Evolutionary conservation across 2,888 invertebrate species (phyloP).

Genomic region (Tiphia femorata): DNA sequence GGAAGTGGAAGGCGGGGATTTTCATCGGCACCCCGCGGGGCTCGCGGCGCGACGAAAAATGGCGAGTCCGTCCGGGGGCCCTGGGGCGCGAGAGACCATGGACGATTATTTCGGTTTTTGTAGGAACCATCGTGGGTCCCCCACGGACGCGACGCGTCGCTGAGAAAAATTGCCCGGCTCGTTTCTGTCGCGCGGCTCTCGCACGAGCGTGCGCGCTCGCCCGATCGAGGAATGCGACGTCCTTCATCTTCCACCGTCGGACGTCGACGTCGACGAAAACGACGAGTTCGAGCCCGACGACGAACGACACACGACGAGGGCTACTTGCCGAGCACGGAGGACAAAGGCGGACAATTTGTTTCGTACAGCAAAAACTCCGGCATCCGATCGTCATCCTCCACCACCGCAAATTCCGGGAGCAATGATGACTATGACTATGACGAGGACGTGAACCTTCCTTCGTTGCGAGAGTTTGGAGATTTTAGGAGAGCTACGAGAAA

Average conservation of each 20-base stretch:
- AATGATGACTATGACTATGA: no score
- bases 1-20: slow-evolving; percentile 34
- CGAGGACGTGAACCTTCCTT: no score
- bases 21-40: slow-evolving; percentile 36
- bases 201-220: slow-evolving; percentile 5
- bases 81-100: slow-evolving; percentile 9
- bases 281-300: no score
- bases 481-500: no score
- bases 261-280: not conserved
- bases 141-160: slow-evolving; percentile 9
- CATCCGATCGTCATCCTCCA: no score
- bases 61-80: slow-evolving; percentile 24
- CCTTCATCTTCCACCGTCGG: slow-evolving; percentile 36
- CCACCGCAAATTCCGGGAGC: no score
- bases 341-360: slow-evolving; percentile 35
- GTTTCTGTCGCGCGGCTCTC: not conserved
- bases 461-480: no score
- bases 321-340: no score
- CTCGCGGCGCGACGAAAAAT: slow-evolving; percentile 39
- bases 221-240: slow-evolving; percentile 35
- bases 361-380: no score
- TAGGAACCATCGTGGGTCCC: not conserved
- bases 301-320: no score
- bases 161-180: slow-evolving; percentile 38
- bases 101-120: slow-evolving; percentile 49